These are phyloP conservation scores for Cataglyphis rosenhaueri DNA, from an alignment of 2,888 invertebrate species.

Conservation along the genomic window DNA sequence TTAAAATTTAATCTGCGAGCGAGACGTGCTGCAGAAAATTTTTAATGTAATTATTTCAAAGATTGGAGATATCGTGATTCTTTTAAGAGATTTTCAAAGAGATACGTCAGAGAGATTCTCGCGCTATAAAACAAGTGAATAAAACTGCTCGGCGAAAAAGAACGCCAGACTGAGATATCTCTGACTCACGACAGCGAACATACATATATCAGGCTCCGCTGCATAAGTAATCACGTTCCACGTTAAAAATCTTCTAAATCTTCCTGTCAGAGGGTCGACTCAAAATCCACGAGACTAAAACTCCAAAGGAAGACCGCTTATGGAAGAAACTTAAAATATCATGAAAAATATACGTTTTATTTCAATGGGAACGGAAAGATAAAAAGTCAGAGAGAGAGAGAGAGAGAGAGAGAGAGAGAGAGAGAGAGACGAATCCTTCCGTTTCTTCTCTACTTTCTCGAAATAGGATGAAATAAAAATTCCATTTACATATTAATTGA, in stretches of 20 bases:
- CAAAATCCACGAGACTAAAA: constrained; percentile 1
- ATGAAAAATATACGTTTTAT: constrained; percentile 23
- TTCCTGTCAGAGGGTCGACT: constrained; percentile 7
- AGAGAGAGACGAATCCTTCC: background rate
- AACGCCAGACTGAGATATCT: background rate
- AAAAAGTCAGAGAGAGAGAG: background rate
- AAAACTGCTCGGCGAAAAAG: constrained; percentile 15
- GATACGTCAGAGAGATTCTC: background rate
- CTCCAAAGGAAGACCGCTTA: background rate
- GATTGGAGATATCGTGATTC: background rate
- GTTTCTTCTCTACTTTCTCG: background rate
- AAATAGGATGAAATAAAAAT: constrained; percentile 10
- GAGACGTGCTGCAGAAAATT: background rate
- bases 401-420: no score
- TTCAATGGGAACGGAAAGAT: background rate
- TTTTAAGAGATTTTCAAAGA: constrained; percentile 16
- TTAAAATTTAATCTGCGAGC: constrained; percentile 2
- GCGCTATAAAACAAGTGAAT: constrained; percentile 17
- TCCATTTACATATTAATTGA: constrained; percentile 40
- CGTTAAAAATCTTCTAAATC: constrained; percentile 35
- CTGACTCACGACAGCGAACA: constrained; percentile 29
- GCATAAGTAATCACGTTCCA: constrained; percentile 39
- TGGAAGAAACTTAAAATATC: background rate
- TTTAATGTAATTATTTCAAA: constrained; percentile 18
- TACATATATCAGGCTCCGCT: constrained; percentile 40